Evolutionary conservation across 2,113 vertebrate species (phyloP).

Genomic region (Rattus rattus): DNA sequence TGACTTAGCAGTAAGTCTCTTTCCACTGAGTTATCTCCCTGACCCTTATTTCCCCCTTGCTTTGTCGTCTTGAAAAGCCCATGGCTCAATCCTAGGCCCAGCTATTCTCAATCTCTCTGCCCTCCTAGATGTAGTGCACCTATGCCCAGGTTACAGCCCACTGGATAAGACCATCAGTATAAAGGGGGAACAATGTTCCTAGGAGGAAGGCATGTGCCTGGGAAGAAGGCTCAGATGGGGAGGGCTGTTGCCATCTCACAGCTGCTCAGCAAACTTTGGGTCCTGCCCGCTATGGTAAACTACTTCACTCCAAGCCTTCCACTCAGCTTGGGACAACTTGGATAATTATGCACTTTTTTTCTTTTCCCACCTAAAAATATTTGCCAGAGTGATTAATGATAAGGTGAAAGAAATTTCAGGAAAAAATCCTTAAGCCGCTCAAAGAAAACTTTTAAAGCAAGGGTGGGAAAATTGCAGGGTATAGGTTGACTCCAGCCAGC

Average conservation of each 20-base stretch:
- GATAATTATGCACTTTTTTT: background rate
- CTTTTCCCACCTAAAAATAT: conserved; percentile 32
- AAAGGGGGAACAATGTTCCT: too few species aligned
- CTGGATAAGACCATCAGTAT: background rate
- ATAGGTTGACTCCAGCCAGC: background rate
- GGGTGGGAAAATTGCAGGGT: background rate
- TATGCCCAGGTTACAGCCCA: background rate
- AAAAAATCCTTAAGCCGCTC: background rate
- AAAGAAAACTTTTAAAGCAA: background rate
- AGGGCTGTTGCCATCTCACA: background rate
- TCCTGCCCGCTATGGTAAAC: background rate
- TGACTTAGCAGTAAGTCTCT: background rate
- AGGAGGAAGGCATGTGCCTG: too few species aligned
- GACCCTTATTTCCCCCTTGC: background rate
- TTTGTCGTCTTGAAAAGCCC: background rate
- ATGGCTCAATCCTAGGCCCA: background rate
- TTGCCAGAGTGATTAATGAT: conserved; percentile 40
- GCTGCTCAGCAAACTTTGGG: background rate
- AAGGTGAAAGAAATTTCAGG: conserved; percentile 15
- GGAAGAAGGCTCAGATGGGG: background rate
- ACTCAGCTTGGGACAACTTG: background rate
- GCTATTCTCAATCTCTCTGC: background rate
- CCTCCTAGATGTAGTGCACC: background rate
- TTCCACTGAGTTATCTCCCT: background rate
- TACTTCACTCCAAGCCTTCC: background rate